These are phyloP conservation scores for Sinocyclocheilus maitianheensis DNA, from an alignment of 2,113 vertebrate genomes.

Conservation along the genomic window DNA sequence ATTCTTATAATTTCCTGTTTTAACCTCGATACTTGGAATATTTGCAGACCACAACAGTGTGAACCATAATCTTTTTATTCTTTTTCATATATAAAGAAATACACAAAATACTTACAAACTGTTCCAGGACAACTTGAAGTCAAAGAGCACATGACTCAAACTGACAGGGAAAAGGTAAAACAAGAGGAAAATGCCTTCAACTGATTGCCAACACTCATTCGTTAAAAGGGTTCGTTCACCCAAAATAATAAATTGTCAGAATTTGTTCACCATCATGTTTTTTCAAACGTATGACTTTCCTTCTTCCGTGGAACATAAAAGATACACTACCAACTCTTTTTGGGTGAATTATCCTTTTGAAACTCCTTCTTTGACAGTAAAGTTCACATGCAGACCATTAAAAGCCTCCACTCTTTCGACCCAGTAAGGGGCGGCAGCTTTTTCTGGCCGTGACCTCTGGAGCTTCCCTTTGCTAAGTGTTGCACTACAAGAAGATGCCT, in stretches of 20 bases:
- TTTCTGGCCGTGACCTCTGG: neutral
- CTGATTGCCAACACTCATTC: neutral
- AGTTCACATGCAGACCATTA: neutral
- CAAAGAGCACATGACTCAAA: constrained; percentile 68
- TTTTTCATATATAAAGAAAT: constrained; percentile 74
- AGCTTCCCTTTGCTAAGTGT: neutral
- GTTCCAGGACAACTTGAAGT: constrained; percentile 66
- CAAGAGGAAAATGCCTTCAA: constrained; percentile 48
- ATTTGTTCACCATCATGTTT: neutral
- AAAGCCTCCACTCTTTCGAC: neutral
- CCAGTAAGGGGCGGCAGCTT: neutral
- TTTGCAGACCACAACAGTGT: neutral
- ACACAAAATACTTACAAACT: constrained; percentile 72
- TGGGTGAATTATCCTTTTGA: neutral
- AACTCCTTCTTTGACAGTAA: neutral
- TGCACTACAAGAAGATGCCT: neutral
- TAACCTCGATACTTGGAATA: neutral
- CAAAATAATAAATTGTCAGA: neutral
- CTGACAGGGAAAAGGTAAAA: constrained; percentile 58
- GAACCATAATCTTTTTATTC: constrained; percentile 61
- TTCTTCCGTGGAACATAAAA: neutral
- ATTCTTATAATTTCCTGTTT: constrained; percentile 17
- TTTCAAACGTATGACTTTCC: neutral
- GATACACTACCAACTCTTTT: neutral
- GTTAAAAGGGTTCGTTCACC: neutral